These are phyloP conservation scores for Salminus brasiliensis DNA, from an alignment of 2,113 vertebrate species.

Conservation along the genomic window DNA sequence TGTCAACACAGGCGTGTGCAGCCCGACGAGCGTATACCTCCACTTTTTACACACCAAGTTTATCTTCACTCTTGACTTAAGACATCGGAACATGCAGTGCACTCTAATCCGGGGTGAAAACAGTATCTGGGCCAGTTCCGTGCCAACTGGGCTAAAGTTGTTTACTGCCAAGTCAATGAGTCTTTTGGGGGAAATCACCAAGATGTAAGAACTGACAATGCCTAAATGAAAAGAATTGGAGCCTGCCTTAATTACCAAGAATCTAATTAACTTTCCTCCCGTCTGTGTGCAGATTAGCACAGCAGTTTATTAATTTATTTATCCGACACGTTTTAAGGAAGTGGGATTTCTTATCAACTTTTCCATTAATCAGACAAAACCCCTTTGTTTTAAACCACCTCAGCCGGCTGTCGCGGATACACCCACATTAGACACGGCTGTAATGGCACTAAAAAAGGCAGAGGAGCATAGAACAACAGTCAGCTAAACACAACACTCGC, in stretches of 20 bases:
- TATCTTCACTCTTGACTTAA: background rate
- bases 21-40: too few species aligned
- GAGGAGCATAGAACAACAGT: background rate
- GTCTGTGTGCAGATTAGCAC: slow-evolving; percentile 30
- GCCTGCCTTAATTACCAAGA: slow-evolving; percentile 45
- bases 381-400: slow-evolving; percentile 17
- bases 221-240: background rate
- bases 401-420: background rate
- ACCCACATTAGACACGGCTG: background rate
- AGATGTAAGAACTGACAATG: slow-evolving; percentile 21
- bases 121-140: background rate
- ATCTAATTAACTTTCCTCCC: slow-evolving; percentile 40
- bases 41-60: background rate
- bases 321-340: slow-evolving; percentile 10
- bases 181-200: slow-evolving; percentile 25
- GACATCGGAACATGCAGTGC: background rate
- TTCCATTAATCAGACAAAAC: background rate
- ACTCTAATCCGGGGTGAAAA: background rate
- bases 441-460: too few species aligned
- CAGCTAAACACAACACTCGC: background rate
- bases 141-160: slow-evolving; percentile 16
- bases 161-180: slow-evolving; percentile 37
- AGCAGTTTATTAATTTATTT: slow-evolving; percentile 31
- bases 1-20: too few species aligned
- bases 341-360: background rate